A percentile compares a stretch with the other conserved stretches of the same genome.
These are phyloP conservation scores for Lota lota DNA, from an alignment of 2,113 vertebrate species.

Conservation along the genomic window DNA sequence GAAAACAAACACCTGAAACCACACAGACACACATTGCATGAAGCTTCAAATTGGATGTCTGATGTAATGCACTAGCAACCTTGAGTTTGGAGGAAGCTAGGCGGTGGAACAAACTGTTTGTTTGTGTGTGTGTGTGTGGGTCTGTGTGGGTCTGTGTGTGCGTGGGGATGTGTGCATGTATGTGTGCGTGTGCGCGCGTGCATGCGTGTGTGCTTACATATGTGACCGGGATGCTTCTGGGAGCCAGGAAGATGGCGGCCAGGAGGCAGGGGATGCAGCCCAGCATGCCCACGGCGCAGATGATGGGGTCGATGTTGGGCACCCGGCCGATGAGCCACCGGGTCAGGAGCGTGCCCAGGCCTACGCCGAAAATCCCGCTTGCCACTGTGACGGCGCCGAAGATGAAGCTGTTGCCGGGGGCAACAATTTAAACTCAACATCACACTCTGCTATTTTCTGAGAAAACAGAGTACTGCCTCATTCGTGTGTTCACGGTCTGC, in stretches of 20 bases:
- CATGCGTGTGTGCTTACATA: slow-evolving; percentile 76
- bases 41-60: too few species aligned
- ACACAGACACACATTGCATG: not conserved
- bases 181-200: too few species aligned
- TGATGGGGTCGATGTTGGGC: slow-evolving; percentile 80
- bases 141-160: too few species aligned
- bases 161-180: too few species aligned
- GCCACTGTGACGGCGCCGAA: slow-evolving; percentile 83
- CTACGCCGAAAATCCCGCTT: slow-evolving; percentile 81
- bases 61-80: too few species aligned
- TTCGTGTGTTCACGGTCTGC: too few species aligned
- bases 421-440: not conserved
- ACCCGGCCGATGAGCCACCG: slow-evolving; percentile 73
- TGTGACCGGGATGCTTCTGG: slow-evolving; percentile 68
- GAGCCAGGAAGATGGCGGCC: slow-evolving; percentile 75
- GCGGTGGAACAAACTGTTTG: too few species aligned
- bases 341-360: slow-evolving; percentile 74
- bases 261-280: slow-evolving; percentile 79
- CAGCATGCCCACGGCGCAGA: slow-evolving; percentile 87
- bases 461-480: too few species aligned
- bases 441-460: too few species aligned
- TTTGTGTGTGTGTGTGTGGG: too few species aligned
- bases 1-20: slow-evolving; percentile 79
- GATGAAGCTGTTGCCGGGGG: slow-evolving; percentile 71
- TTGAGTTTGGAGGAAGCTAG: too few species aligned